Evolutionary conservation across 2,113 vertebrate species (phyloP).

Genomic region (Nansenia antarctica): DNA sequence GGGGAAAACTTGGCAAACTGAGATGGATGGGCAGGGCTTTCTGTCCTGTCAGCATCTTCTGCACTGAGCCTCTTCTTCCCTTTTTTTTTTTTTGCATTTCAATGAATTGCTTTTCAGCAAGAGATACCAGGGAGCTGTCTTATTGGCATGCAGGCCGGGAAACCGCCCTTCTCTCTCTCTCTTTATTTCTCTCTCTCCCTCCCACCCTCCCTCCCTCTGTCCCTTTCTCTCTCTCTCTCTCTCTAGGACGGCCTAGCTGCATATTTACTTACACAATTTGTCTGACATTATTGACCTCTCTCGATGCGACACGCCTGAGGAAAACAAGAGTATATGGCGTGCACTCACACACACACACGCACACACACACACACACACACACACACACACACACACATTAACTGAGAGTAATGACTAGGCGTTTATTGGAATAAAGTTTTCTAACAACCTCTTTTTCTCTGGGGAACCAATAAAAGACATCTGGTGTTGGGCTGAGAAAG

Average conservation of each 20-base stretch:
- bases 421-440: constrained; percentile 66
- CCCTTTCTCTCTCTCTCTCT: no score
- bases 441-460: constrained; percentile 57
- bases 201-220: no score
- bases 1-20: constrained; percentile 63
- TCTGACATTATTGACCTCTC: constrained; percentile 69
- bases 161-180: no score
- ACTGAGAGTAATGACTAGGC: constrained; percentile 15
- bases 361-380: constrained; percentile 42
- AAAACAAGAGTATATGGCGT: constrained; percentile 50
- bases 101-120: constrained; percentile 66
- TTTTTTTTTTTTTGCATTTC: constrained; percentile 61
- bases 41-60: constrained; percentile 71
- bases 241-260: constrained; percentile 43
- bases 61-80: constrained; percentile 43
- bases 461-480: constrained; percentile 64
- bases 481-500: constrained; percentile 50
- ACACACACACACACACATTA: constrained; percentile 35
- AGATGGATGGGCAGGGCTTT: constrained; percentile 66
- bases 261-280: constrained; percentile 66
- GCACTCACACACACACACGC: constrained; percentile 47
- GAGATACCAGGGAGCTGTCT: constrained; percentile 59
- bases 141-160: constrained; percentile 65
- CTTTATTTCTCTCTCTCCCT: no score
- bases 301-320: constrained; percentile 51